Conservation (phyloP, 2,113 vertebrate genomes). For the Spermophilus dauricus region DNA sequence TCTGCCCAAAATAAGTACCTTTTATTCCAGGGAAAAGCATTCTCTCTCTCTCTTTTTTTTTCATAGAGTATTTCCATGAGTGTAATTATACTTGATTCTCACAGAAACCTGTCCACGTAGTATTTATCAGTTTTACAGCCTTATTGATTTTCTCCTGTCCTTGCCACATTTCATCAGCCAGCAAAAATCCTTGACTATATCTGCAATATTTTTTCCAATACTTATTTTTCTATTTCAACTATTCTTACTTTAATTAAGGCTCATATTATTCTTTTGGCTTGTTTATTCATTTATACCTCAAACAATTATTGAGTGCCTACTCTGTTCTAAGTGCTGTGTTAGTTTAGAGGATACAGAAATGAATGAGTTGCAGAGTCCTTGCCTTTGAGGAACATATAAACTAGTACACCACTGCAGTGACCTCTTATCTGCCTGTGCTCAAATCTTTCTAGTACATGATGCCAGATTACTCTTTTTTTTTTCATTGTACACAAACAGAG, state of each 20-base stretch:
- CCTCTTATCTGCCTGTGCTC: background rate
- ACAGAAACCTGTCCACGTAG: background rate
- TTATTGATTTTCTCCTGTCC: constrained; percentile 56
- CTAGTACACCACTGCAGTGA: background rate
- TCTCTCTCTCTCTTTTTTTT: constrained; percentile 1
- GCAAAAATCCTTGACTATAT: constrained; percentile 49
- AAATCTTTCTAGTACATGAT: background rate
- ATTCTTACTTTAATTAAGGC: constrained; percentile 45
- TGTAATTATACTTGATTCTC: constrained; percentile 58
- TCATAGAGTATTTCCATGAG: background rate
- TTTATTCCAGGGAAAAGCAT: constrained; percentile 54
- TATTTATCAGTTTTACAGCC: constrained; percentile 51
- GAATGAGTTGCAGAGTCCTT: background rate
- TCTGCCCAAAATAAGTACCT: constrained; percentile 31
- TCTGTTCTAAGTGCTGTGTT: background rate
- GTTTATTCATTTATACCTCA: constrained; percentile 26
- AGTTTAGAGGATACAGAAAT: constrained; percentile 41
- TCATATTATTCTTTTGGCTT: background rate
- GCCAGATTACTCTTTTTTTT: background rate
- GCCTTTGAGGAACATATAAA: background rate
- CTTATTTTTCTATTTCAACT: constrained; percentile 26
- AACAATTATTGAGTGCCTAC: background rate
- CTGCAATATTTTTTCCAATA: constrained; percentile 53
- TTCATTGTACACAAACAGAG: too few species aligned
- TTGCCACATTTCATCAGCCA: constrained; percentile 49